These are phyloP conservation scores for Zaprionus gabonicus DNA, from an alignment of 1,140 invertebrate species.

Conservation along the genomic window DNA sequence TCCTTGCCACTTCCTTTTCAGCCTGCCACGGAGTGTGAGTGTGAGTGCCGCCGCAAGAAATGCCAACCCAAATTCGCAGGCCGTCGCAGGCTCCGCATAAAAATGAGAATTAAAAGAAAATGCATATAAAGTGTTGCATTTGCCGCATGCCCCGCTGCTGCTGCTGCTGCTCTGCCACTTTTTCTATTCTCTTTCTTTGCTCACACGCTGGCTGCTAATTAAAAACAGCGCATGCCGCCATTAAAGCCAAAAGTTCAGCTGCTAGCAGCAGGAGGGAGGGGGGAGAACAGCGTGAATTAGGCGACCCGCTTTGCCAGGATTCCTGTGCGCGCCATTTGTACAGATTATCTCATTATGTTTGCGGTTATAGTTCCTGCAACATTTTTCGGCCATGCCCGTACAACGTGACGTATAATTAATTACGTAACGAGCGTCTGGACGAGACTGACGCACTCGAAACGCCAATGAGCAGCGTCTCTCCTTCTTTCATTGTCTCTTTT, in stretches of 20 bases:
- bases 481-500: not conserved
- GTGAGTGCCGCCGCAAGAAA: conserved; percentile 50
- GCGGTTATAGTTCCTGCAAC: conserved; percentile 51
- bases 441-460: conserved; percentile 55
- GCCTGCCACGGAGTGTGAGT: conserved; percentile 22
- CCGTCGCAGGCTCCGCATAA: conserved; percentile 63
- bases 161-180: conserved; percentile 29
- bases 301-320: conserved; percentile 13
- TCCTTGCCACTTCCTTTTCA: conserved; percentile 7
- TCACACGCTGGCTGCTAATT: conserved; percentile 59
- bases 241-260: conserved; percentile 78
- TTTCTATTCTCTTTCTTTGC: conserved; percentile 16
- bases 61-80: conserved; percentile 73
- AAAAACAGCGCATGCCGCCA: conserved; percentile 76
- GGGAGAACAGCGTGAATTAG: not conserved
- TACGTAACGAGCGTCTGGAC: conserved; percentile 75
- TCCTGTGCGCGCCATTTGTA: conserved; percentile 69
- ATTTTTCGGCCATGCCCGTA: conserved; percentile 68
- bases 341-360: conserved; percentile 80
- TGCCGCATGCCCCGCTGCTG: conserved; percentile 45
- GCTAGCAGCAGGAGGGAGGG: not conserved
- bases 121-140: conserved; percentile 83
- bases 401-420: conserved; percentile 80
- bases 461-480: conserved; percentile 28
- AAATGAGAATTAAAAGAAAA: conserved; percentile 81